Percentiles rank a stretch among this genome's conserved stretches.
Evolutionary conservation across 2,113 vertebrate genomes (phyloP).

Genomic region (Apodemus speciosus): DNA sequence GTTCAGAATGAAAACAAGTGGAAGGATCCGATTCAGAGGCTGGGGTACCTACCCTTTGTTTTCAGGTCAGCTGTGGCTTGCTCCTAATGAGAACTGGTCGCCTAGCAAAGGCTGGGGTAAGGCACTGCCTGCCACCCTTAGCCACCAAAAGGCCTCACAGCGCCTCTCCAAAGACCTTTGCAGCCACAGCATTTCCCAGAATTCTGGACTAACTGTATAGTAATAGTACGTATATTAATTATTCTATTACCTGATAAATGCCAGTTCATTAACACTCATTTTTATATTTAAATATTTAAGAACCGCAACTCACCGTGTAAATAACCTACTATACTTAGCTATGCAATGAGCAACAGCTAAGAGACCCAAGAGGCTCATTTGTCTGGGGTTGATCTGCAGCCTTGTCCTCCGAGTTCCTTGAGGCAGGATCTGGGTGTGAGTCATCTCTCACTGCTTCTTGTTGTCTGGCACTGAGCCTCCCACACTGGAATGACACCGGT

Average conservation of each 20-base stretch:
- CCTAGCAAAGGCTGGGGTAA: not conserved
- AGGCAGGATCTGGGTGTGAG: slow-evolving; percentile 56
- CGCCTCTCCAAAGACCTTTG: not conserved
- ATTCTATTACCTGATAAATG: not conserved
- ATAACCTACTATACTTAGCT: not conserved
- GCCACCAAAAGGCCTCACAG: not conserved
- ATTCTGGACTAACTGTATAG: not conserved
- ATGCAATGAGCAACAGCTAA: slow-evolving; percentile 21
- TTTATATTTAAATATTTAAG: slow-evolving; percentile 45
- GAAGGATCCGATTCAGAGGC: slow-evolving; percentile 27
- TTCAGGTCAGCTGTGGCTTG: slow-evolving; percentile 18
- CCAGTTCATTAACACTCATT: not conserved
- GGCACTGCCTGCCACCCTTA: not conserved
- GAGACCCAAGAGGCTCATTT: not conserved
- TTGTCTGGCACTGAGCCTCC: not conserved
- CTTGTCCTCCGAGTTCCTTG: slow-evolving; percentile 13
- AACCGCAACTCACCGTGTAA: slow-evolving; percentile 4
- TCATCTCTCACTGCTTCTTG: slow-evolving; percentile 45
- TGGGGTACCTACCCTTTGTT: slow-evolving; percentile 54
- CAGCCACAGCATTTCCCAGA: not conserved
- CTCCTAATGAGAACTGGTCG: slow-evolving; percentile 20
- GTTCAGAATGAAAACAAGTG: slow-evolving; percentile 60
- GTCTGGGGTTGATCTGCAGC: not conserved
- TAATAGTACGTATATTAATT: not conserved
- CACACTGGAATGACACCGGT: slow-evolving; percentile 3